Evolutionary conservation across 2,113 vertebrate genomes (phyloP), one percentile per base, ranked within the genome.

Genomic region (Turnix velox): DNA sequence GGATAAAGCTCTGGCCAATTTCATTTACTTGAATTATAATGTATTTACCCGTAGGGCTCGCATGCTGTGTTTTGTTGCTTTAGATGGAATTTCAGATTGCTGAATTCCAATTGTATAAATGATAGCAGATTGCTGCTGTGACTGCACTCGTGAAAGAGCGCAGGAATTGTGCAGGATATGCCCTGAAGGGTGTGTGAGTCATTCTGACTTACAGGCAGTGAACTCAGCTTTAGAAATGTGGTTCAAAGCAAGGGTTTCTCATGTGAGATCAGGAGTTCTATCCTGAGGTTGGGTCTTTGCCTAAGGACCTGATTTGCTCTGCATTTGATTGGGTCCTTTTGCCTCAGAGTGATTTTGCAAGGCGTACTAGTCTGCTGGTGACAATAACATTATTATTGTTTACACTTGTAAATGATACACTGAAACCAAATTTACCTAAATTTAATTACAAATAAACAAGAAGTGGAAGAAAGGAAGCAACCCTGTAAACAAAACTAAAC

Each of bases 81-180:
- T 82, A 96, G 94, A 94, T 95, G 90, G 74, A 92, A 95, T 91
- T 94, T 75, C 84, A 92, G 94, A 95, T 94, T 90, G 87, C 90
- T 83, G 46, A 69, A 94, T 92, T 95, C 90, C 92, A 91, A 4
- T 35, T 94, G 87, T 83, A 87, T 95, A 94, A 96, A 90, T 57
- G 78, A 87, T 94, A 95, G 85, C 93, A 95, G 93, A 94, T 94
- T 96, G 87, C 67, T 93, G 82, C 82, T 87, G 54, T 68, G 84
- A 45, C 82, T 95, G 95, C 68, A 95, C 78, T 90, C 87, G 3
- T 54, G 81, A 62, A 92, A 66, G n/a, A 7, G 0, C 71, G 39
- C 16, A 22, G 84, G 93, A 94, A 49, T 87, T 83, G 67, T 65
- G 87, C 90, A 87, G 94, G 69, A 75, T 87, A 33, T 95, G 84